These are phyloP conservation scores for Crypturellus undulatus DNA, from an alignment of 2,113 vertebrate genomes.

Conservation along the genomic window DNA sequence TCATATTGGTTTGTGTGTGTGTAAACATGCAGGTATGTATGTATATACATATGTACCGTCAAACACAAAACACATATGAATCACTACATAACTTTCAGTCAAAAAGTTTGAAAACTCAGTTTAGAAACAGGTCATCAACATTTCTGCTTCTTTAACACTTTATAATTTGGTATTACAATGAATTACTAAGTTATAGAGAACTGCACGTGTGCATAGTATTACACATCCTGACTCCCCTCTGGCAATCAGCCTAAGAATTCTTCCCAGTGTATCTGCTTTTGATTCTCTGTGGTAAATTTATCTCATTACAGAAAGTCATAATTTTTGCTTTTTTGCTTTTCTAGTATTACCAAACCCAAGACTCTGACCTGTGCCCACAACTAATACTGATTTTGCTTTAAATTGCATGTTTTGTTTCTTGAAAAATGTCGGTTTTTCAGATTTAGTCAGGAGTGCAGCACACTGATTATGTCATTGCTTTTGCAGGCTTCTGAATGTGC, in stretches of 20 bases:
- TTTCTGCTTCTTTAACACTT: neutral
- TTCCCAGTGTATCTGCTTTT: neutral
- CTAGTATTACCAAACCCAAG: neutral
- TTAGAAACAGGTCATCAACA: neutral
- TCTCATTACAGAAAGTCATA: neutral
- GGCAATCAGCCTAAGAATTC: neutral
- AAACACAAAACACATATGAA: neutral
- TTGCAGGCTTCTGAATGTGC: slow-evolving; percentile 84
- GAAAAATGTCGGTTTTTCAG: neutral
- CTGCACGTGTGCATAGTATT: neutral
- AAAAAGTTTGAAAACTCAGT: neutral
- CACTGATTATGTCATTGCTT: slow-evolving; percentile 45
- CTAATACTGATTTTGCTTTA: neutral
- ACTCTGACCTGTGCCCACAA: neutral
- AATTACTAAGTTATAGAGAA: neutral
- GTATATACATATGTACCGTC: neutral
- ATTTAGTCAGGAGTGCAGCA: neutral
- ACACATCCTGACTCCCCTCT: neutral
- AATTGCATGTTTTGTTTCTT: neutral
- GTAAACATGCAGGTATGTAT: neutral
- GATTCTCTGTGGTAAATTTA: neutral
- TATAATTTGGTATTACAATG: neutral
- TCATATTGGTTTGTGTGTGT: neutral
- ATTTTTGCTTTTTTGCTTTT: neutral
- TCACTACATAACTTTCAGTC: neutral